Evolutionary conservation across 2,113 vertebrate species (phyloP).

Genomic region (Eudyptes chrysolophus): DNA sequence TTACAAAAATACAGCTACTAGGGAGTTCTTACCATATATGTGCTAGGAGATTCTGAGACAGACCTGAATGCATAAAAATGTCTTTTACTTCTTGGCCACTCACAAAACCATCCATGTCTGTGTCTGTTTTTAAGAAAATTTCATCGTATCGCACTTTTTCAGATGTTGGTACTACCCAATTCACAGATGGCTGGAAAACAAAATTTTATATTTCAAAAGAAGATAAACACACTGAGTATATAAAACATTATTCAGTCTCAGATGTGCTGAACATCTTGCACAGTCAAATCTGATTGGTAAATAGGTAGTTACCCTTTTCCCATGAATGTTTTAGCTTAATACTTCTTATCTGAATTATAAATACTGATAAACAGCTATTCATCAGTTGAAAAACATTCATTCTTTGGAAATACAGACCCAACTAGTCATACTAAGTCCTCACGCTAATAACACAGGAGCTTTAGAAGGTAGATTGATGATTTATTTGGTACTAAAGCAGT

Average conservation of each 20-base stretch:
- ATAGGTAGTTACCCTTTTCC: background rate
- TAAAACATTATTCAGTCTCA: rapidly evolving
- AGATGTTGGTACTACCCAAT: conserved; percentile 89
- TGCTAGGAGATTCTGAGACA: conserved; percentile 90
- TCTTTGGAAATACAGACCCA: background rate
- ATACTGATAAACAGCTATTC: background rate
- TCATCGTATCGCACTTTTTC: conserved; percentile 93
- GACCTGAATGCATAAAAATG: conserved; percentile 97
- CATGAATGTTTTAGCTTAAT: background rate
- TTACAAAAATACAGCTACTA: background rate
- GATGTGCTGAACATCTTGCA: background rate
- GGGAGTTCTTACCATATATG: conserved; percentile 88
- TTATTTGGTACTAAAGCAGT: background rate
- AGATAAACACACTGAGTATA: background rate
- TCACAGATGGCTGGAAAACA: conserved; percentile 77
- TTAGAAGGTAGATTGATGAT: background rate
- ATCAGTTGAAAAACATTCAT: background rate
- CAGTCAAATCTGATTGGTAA: background rate
- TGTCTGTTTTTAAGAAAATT: conserved; percentile 94
- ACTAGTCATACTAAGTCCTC: background rate
- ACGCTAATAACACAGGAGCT: background rate
- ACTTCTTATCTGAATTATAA: background rate
- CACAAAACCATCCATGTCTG: conserved; percentile 93
- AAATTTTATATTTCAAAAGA: background rate
- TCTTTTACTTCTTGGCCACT: conserved; percentile 96